Conservation (phyloP, 2,113 vertebrate species). For the Ceratotherium simum region DNA sequence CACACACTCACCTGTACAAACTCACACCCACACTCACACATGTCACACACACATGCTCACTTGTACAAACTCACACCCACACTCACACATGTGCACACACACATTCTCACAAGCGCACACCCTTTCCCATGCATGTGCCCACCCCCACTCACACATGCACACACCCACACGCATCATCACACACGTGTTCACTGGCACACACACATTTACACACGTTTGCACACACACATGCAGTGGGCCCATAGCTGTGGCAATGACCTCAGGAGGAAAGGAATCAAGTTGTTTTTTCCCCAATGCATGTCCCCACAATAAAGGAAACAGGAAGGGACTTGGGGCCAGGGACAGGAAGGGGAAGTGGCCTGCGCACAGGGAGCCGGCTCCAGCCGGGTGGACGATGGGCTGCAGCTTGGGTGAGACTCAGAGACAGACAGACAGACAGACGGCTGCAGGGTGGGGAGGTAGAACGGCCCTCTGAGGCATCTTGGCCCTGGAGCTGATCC, state of each 20-base stretch:
- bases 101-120: not conserved
- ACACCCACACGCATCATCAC: not conserved
- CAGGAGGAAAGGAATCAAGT: not conserved
- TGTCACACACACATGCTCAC: too few relatives aligned
- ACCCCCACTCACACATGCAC: not conserved
- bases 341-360: slow-evolving; percentile 70
- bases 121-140: not conserved
- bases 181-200: too few relatives aligned
- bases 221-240: fast-evolving
- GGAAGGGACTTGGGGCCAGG: slow-evolving; percentile 63
- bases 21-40: not conserved
- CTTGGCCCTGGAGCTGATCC: not conserved
- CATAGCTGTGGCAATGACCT: fast-evolving
- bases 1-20: not conserved
- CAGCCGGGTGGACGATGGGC: not conserved
- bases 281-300: not conserved
- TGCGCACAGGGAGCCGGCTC: not conserved
- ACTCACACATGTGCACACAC: not conserved
- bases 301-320: slow-evolving; percentile 60
- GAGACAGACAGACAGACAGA: not conserved
- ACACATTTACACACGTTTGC: fast-evolving
- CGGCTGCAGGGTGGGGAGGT: not conserved
- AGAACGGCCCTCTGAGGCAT: fast-evolving
- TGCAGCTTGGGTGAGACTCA: not conserved
- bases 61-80: too few relatives aligned